Conservation (phyloP, 2,888 invertebrate species). For the Bedellia somnulentella region DNA sequence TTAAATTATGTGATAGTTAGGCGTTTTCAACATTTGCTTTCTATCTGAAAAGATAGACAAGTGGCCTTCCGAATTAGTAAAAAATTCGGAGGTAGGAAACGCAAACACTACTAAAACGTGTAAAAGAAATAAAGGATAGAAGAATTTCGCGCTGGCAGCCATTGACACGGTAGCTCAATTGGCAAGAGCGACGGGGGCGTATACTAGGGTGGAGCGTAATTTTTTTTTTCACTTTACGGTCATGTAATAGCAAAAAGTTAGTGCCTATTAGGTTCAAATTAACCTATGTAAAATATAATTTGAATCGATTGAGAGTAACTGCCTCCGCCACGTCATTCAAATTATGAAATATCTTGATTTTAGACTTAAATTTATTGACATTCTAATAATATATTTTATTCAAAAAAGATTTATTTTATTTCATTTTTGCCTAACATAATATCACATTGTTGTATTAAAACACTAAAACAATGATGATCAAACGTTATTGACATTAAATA, state of each 20-base stretch:
- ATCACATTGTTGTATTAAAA: neutral
- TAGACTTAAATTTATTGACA: neutral
- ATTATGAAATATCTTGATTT: constrained; percentile 3
- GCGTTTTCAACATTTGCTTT: too few relatives aligned
- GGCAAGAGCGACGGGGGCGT: too few relatives aligned
- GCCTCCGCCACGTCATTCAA: constrained; percentile 5
- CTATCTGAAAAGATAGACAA: too few relatives aligned
- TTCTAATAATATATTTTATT: neutral
- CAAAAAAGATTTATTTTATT: constrained; percentile 1
- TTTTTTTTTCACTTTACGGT: constrained; percentile 1
- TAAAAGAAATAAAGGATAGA: too few relatives aligned
- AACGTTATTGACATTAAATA: neutral
- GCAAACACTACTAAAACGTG: too few relatives aligned
- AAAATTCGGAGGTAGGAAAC: too few relatives aligned
- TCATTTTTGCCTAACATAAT: neutral
- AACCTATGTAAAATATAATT: constrained; percentile 5
- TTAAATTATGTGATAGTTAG: too few relatives aligned
- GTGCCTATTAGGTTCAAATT: constrained; percentile 3
- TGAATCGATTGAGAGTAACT: constrained; percentile 4
- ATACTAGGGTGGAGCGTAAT: constrained; percentile 4
- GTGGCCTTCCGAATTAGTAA: too few relatives aligned
- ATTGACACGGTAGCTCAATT: too few relatives aligned
- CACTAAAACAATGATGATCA: neutral
- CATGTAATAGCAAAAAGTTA: constrained; percentile 3
- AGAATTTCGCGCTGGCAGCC: too few relatives aligned